Evolutionary conservation across 2,888 invertebrate genomes (phyloP), one percentile per base, ranked within the genome.

Genomic region (Carpatolechia fugitivella): DNA sequence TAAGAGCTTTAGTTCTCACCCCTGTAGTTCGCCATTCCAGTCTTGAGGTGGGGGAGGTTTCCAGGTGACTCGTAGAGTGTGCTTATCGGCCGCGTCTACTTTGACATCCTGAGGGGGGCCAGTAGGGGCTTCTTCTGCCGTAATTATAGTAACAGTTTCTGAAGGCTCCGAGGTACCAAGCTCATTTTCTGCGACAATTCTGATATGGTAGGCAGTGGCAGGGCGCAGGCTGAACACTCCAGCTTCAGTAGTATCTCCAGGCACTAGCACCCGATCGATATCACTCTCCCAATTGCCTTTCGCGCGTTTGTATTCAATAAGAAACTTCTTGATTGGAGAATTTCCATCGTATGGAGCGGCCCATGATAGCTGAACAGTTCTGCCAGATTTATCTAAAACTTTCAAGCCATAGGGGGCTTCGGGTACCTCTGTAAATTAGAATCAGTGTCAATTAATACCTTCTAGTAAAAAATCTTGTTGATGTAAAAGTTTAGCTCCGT

Each of bases 121-220:
- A 57, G 95, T 95, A 1, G 95, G 95, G 5, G 94, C 94, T 92
- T 98, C 98, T 86, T 99, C 98, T 35, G 98, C 97, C 29, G 99
- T 99, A 60, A 98, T 98, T 62, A 98, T 98, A 1, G 96, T 96
- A 1, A 98, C 97, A 1, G 96, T 95, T 74, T 98, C 97, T 0
- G 98, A 98, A 1, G 97, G 96, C 65, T 96, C 95, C 30, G 98
- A 98, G n/a, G 94, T 93, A 53, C 98, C 98, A 60, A 98, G 94
- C 81, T 96, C 96, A 74, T 98, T 98, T 86, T 98, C 97, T 56
- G 98, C 98, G 1, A 97, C 95, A 71, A 98, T 96, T 62, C 97
- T 92, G 66, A 98, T 93, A 76, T 98, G 97, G 77, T 98, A 98
- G 0, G 97, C 96, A 1, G 98, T 98, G 31, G 97, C 97, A 24